Conservation (phyloP, 2,888 invertebrate genomes). For the Odontocolon sp. region DNA sequence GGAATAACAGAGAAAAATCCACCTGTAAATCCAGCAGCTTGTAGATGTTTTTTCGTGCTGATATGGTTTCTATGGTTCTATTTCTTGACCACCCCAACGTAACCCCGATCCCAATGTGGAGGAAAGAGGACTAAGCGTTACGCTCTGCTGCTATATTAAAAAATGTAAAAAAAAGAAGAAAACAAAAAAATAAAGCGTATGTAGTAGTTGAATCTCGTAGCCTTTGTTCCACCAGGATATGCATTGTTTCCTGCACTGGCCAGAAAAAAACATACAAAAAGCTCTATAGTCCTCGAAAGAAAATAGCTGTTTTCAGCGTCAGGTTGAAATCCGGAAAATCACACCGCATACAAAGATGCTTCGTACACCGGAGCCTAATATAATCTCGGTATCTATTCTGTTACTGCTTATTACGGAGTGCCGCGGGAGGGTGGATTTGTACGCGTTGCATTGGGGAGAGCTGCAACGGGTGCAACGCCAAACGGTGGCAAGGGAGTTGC, state of each 20-base stretch:
- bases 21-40: slow-evolving; percentile 45
- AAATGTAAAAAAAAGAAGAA: slow-evolving; percentile 38
- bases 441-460: neutral
- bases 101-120: no score
- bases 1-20: slow-evolving; percentile 25
- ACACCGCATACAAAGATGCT: neutral
- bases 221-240: slow-evolving; percentile 48
- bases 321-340: neutral
- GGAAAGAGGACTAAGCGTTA: slow-evolving; percentile 13
- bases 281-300: neutral
- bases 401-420: no score
- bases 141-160: slow-evolving; percentile 14
- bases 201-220: slow-evolving; percentile 57
- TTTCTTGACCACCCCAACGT: slow-evolving; percentile 11
- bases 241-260: slow-evolving; percentile 60
- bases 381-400: no score
- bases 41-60: slow-evolving; percentile 21
- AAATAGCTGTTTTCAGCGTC: neutral
- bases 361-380: no score
- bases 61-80: slow-evolving; percentile 20
- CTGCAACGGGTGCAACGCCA: slow-evolving; percentile 27
- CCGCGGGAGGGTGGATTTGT: neutral
- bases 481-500: slow-evolving; percentile 44
- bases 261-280: slow-evolving; percentile 16
- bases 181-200: slow-evolving; percentile 28